Conservation (phyloP, 1,140 invertebrate species). For the Aphidius ervi region DNA sequence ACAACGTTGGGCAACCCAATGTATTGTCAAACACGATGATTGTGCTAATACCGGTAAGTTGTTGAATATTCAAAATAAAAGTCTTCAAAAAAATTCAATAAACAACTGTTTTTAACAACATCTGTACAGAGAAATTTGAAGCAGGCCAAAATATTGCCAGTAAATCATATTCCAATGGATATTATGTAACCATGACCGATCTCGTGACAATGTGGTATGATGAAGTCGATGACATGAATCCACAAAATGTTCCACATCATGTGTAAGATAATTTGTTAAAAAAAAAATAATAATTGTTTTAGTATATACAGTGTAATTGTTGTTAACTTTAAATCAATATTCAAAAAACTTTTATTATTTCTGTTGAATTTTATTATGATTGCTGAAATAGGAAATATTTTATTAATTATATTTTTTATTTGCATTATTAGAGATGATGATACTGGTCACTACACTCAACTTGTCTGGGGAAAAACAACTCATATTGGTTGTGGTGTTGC, state of each 20-base stretch:
- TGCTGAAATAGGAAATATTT: no score
- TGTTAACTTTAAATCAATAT: no score
- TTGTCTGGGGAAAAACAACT: conserved; percentile 41
- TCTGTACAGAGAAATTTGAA: background rate
- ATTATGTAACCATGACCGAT: background rate
- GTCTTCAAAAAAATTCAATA: no score
- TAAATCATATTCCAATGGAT: no score
- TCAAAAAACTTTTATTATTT: no score
- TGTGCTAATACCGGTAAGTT: conserved; percentile 52
- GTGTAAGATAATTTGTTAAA: no score
- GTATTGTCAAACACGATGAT: conserved; percentile 52
- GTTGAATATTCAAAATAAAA: conserved; percentile 1
- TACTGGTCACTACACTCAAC: conserved; percentile 26
- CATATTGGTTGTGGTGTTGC: conserved; percentile 40
- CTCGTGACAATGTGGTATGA: conserved; percentile 8
- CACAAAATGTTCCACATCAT: no score
- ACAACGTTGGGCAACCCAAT: conserved; percentile 60
- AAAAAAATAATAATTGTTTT: no score
- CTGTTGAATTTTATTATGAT: background rate
- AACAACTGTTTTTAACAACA: no score
- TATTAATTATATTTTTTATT: no score
- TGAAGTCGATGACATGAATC: conserved; percentile 5
- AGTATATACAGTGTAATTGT: no score
- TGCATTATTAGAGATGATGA: background rate
- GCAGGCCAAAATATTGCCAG: conserved; percentile 10